Conservation (phyloP, 37 sponge, comb jelly and placozoan genomes). For the Diacarnus erythraeanus region DNA sequence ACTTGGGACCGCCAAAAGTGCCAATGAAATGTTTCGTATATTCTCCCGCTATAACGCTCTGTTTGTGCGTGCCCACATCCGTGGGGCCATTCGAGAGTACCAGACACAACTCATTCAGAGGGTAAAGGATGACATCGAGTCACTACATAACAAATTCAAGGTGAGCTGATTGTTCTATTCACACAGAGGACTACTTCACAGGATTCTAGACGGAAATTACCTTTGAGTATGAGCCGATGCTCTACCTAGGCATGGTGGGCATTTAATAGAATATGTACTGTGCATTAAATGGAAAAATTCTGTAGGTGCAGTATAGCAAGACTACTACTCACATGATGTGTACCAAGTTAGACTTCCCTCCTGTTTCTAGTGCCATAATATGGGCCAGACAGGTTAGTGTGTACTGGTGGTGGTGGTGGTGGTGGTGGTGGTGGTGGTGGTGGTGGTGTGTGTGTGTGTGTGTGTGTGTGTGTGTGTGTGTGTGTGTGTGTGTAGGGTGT, state of each 20-base stretch:
- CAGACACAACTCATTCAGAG: slow-evolving; percentile 97
- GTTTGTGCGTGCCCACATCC: slow-evolving; percentile 95
- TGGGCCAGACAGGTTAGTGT: slow-evolving; percentile 94
- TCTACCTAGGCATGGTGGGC: neutral
- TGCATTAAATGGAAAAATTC: neutral
- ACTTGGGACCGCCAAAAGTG: slow-evolving; percentile 98
- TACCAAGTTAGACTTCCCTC: slow-evolving; percentile 86
- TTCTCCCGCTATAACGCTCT: slow-evolving; percentile 98
- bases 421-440: neutral
- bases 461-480: too few relatives aligned
- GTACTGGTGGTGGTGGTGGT: too few relatives aligned
- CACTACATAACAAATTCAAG: slow-evolving; percentile 97
- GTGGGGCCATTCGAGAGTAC: slow-evolving; percentile 98
- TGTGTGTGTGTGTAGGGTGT: too few relatives aligned
- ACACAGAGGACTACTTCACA: neutral
- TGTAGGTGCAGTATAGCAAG: slow-evolving; percentile 86
- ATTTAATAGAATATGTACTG: neutral
- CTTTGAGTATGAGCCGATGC: neutral
- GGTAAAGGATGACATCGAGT: slow-evolving; percentile 99
- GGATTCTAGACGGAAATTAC: neutral
- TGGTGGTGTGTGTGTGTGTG: neutral
- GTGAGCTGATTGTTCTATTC: slow-evolving; percentile 25
- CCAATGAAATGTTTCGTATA: slow-evolving; percentile 98
- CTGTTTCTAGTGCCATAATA: slow-evolving; percentile 96
- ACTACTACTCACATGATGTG: slow-evolving; percentile 80